phyloP scores from a whole-genome alignment of 2,888 invertebrate species.

The Synanthedon andrenaeformis region DNA sequence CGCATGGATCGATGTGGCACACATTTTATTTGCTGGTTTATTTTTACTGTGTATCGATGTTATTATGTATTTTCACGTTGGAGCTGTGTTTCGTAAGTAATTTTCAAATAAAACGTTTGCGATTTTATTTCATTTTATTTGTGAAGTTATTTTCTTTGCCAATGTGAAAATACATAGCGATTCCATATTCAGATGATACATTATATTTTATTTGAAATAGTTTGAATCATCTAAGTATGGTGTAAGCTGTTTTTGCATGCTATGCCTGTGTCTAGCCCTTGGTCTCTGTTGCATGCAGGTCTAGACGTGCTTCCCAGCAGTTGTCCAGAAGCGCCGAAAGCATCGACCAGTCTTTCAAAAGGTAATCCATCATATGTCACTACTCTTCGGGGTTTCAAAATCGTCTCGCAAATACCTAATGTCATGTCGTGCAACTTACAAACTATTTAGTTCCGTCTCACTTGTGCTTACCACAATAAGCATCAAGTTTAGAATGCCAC shows the following conservation, averaged over 20 bases:
- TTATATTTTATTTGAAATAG: neutral
- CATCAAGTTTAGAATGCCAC: conserved; percentile 19
- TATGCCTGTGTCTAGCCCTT: conserved; percentile 60
- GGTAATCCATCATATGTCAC: conserved; percentile 45
- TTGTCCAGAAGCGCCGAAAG: conserved; percentile 76
- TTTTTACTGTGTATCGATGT: conserved; percentile 21
- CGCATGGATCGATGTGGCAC: conserved; percentile 35
- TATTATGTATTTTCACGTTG: conserved; percentile 23
- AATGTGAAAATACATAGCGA: neutral
- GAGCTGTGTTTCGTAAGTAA: conserved; percentile 3
- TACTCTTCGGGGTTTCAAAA: conserved; percentile 7
- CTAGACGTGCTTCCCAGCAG: conserved; percentile 89
- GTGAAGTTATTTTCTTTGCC: neutral
- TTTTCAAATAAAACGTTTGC: neutral
- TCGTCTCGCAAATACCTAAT: neutral
- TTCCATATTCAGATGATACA: neutral
- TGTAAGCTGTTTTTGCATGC: conserved; percentile 35
- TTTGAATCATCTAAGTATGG: neutral
- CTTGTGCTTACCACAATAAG: conserved; percentile 6
- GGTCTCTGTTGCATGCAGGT: conserved; percentile 77
- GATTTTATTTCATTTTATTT: too few species aligned
- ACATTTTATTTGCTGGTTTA: conserved; percentile 21
- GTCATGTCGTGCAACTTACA: neutral
- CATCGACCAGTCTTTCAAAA: conserved; percentile 71
- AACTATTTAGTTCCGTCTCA: neutral